Base-by-base conservation (phyloP, 2,113 vertebrate genomes). In the Forbesichthys papilliferus region DNA sequence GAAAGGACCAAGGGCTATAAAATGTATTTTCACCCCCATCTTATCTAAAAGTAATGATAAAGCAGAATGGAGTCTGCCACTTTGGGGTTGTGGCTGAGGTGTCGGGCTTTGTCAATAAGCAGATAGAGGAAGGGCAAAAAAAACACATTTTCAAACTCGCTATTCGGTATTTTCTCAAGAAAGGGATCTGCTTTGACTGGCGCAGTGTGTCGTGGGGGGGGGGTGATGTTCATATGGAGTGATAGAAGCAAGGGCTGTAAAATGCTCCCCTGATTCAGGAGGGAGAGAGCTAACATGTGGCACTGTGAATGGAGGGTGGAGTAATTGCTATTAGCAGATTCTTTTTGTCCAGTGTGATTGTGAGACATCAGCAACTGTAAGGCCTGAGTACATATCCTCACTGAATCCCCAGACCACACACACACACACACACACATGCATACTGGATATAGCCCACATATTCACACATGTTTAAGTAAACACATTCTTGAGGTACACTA, bases 301-400 rank as follows among this genome's bases (percentile, higher is more conserved):
- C 81, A n/a, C 42, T 49, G 11, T 87, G 80, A 89, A 88, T 87
- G 74, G 79, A 88, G 81, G 88, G 89, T 72, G 87, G 89, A 68
- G 81, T 84, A 83, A 89, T 90, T 87, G 84, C 80, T 68, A 71
- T 83, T 81, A 85, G 86, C 72, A 58, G 71, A 76, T 74, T 86
- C 48, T 87, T 84, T 70, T 16, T 18, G 8, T 18, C 54, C 54
- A 8, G 27, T 33, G 56, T 56, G 27, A 53, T 69, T 66, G 66
- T n/a, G 52, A n/a, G 4, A 54, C n/a, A 73, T 11, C 59, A 11
- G 52, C 16, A 9, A 27, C 61, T 63, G 3, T 16, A 16, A 61
- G 42, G 36, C n/a, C 75, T 13, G 49, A 58, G 42, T 42, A 54
- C 54, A 52, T 4, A 18, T 36, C 20, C 27, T 66, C 46, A 57